Evolutionary conservation across 2,797 vertebrate species (phyloP), one percentile per base, ranked within the genome.

Genomic region (Rhadinocentrus ornatus): DNA sequence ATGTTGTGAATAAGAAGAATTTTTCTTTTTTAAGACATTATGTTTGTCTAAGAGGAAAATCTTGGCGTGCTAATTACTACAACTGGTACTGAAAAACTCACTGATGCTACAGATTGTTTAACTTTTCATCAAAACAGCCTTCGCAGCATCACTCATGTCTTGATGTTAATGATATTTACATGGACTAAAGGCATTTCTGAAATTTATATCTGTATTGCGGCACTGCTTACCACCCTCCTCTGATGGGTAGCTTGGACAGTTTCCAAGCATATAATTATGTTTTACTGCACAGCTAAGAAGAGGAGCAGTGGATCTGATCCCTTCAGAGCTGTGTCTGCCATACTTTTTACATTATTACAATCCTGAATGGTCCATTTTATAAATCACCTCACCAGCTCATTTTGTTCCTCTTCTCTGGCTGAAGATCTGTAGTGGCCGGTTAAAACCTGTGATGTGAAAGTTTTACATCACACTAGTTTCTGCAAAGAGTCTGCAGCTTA

Each of bases 201-300:
- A 63, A 74, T 75, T 66, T 72, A 66, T 77, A 71, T 78, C 58
- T 68, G 39, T 73, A 72, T 67, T 59, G 53, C 56, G 61, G 50
- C 10, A 13, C 62, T 76, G 66, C 55, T 70, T 67, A 56, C 69
- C 39, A 39, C 61, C 78, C 68, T 80, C 35, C 22, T 72, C 69
- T 73, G 69, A 74, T 70, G 46, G 57, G 35, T 57, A 46, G 71
- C 71, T 77, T 80, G 69, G 80, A 58, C 57, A 62, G 57, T 65
- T 87, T 86, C 69, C 77, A 84, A 84, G 71, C 72, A 79, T 81
- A 62, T 75, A 63, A 86, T 84, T 78, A 81, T 84, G 73, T 84
- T 74, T 84, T 83, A 77, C 68, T 72, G 70, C 74, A 62, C 59
- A 83, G 74, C 66, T 65, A 66, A 89, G 63, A 54, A 74, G 66